phyloP scores from a whole-genome alignment of 2,797 vertebrate species.

The Octomys mimax region DNA sequence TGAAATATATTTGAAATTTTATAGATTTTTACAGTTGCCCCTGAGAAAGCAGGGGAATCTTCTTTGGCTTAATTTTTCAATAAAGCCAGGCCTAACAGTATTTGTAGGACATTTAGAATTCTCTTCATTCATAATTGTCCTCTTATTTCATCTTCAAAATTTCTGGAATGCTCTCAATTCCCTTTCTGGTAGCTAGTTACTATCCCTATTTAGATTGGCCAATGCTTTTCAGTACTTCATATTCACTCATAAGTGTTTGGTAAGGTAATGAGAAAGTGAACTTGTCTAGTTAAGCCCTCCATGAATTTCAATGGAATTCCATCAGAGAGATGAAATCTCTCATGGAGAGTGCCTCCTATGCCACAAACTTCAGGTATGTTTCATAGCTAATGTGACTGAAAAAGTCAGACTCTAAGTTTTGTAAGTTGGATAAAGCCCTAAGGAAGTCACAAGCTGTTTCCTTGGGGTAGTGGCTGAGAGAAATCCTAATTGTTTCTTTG shows the following conservation, averaged over 20 bases:
- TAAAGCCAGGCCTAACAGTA: background rate
- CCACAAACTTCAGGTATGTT: background rate
- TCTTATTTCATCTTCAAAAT: background rate
- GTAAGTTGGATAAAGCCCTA: background rate
- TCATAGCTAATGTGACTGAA: constrained; percentile 37
- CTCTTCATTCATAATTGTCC: background rate
- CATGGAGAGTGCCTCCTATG: background rate
- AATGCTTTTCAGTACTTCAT: constrained; percentile 32
- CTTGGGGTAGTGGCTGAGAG: background rate
- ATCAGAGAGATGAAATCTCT: background rate
- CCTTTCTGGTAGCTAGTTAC: background rate
- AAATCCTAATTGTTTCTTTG: constrained; percentile 50
- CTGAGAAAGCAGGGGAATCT: background rate
- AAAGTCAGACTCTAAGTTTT: constrained; percentile 30
- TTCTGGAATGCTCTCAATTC: constrained; percentile 11
- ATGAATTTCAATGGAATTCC: background rate
- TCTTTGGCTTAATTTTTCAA: background rate
- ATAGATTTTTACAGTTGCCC: background rate
- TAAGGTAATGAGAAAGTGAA: constrained; percentile 3
- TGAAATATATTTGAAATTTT: constrained; percentile 21
- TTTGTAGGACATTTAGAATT: constrained; percentile 6
- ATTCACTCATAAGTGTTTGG: background rate
- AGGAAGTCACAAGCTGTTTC: background rate
- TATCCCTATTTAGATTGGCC: background rate
- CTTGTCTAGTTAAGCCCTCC: background rate